A percentile compares a stretch with the other conserved stretches of the same genome.
These are phyloP conservation scores for Hesperia comma DNA, from an alignment of 2,888 invertebrate genomes.

Conservation along the genomic window DNA sequence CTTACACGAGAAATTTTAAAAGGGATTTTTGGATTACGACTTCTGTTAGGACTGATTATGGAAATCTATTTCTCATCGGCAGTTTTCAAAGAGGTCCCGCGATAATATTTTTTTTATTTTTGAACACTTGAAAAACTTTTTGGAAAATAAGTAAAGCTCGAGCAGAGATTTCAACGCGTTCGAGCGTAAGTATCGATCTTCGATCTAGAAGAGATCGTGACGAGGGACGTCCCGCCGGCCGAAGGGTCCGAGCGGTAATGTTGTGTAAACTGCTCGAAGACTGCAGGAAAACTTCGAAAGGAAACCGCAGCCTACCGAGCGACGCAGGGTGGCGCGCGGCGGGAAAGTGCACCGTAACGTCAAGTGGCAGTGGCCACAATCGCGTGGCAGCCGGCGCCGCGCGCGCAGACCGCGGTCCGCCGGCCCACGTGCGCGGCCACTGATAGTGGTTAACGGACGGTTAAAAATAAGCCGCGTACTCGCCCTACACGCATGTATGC, in stretches of 20 bases:
- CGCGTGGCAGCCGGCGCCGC: not conserved
- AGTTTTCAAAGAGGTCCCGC: too few relatives aligned
- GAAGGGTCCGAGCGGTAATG: conserved; percentile 49
- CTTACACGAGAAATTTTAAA: not conserved
- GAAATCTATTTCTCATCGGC: too few relatives aligned
- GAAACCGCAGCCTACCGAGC: conserved; percentile 40
- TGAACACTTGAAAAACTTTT: not conserved
- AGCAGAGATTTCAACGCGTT: too few relatives aligned
- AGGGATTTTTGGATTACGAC: too few relatives aligned
- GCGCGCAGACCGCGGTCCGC: conserved; percentile 25
- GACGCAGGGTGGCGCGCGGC: not conserved
- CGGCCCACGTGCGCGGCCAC: conserved; percentile 40
- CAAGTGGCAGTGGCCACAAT: conserved; percentile 26
- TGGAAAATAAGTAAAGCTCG: too few relatives aligned
- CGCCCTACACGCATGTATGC: conserved; percentile 35
- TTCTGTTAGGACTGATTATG: too few relatives aligned
- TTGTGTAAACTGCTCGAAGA: conserved; percentile 36
- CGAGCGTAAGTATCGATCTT: not conserved
- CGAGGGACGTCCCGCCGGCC: conserved; percentile 47
- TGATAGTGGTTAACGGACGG: conserved; percentile 34
- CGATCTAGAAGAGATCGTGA: not conserved
- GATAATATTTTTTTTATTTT: too few relatives aligned
- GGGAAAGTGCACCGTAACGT: conserved; percentile 31
- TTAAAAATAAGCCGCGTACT: conserved; percentile 39
- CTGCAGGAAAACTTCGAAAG: conserved; percentile 41